Conservation (phyloP, 2,888 invertebrate genomes). For the Drosophila borealis region DNA sequence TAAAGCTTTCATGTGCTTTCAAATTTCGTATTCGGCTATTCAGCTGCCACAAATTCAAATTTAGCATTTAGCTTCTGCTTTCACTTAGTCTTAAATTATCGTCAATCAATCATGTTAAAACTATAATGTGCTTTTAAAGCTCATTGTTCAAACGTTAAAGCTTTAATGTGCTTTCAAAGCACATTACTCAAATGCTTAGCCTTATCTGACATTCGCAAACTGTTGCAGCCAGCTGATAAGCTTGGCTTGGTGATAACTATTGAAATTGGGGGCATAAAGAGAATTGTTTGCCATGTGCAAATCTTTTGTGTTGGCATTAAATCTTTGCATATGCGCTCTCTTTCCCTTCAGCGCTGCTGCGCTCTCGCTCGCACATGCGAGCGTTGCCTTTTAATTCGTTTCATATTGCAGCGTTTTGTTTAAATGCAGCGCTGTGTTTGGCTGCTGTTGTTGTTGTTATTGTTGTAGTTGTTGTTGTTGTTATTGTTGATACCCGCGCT, state of each 20-base stretch:
- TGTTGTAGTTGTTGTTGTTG: conserved; percentile 47
- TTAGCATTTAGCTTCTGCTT: neutral
- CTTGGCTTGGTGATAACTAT: conserved; percentile 45
- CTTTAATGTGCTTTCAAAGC: conserved; percentile 13
- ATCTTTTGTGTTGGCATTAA: conserved; percentile 66
- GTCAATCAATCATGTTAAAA: conserved; percentile 1
- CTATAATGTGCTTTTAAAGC: conserved; percentile 12
- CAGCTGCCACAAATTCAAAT: too few relatives aligned
- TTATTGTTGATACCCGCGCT: conserved; percentile 52
- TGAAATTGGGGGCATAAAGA: conserved; percentile 56
- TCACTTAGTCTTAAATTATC: neutral
- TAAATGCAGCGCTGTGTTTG: conserved; percentile 68
- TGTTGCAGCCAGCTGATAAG: conserved; percentile 56
- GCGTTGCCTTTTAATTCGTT: conserved; percentile 75
- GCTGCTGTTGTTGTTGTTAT: conserved; percentile 31
- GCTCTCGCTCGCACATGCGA: conserved; percentile 27
- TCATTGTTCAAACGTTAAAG: conserved; percentile 1
- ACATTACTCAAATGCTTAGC: conserved; percentile 5
- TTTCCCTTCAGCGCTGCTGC: conserved; percentile 1
- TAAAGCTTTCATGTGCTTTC: conserved; percentile 1
- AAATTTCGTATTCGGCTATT: too few relatives aligned
- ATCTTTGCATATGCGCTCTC: conserved; percentile 36
- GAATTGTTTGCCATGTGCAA: conserved; percentile 70
- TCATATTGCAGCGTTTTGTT: conserved; percentile 78
- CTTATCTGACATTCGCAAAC: conserved; percentile 22